Conservation (phyloP, 2,888 invertebrate species). For the Sesia bembeciformis region DNA sequence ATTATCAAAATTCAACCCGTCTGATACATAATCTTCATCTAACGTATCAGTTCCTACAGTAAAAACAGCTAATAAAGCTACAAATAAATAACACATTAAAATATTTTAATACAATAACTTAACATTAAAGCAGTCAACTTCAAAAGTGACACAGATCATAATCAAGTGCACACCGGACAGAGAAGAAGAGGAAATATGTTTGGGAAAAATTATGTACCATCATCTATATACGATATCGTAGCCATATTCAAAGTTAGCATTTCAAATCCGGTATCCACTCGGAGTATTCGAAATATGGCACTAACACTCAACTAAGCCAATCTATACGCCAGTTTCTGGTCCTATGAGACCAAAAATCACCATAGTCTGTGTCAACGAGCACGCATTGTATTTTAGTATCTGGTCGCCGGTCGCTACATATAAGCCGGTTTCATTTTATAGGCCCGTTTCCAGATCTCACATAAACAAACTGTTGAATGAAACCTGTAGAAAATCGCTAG, state of each 20-base stretch:
- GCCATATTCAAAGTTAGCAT: not conserved
- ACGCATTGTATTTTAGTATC: conserved; percentile 20
- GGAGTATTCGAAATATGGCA: conserved; percentile 50
- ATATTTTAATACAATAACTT: conserved; percentile 73
- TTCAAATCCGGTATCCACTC: conserved; percentile 20
- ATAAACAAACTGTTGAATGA: conserved; percentile 95
- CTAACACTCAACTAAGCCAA: conserved; percentile 41
- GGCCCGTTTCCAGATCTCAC: conserved; percentile 97
- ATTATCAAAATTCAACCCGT: conserved; percentile 50
- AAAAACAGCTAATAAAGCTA: conserved; percentile 69
- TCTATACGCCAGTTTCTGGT: not conserved
- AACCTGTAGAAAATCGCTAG: conserved; percentile 94
- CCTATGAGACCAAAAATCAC: not conserved
- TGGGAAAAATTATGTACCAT: not conserved
- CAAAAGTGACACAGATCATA: conserved; percentile 38
- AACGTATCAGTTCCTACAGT: conserved; percentile 43
- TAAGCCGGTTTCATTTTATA: conserved; percentile 93
- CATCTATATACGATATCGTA: not conserved
- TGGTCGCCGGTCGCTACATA: conserved; percentile 76
- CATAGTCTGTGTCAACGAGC: not conserved
- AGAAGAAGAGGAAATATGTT: conserved; percentile 2
- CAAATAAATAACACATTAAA: conserved; percentile 73
- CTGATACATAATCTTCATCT: conserved; percentile 19
- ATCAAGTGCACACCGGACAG: conserved; percentile 24
- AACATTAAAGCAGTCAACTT: conserved; percentile 68